These are phyloP conservation scores for Cydia pomonella DNA, from an alignment of 1,140 invertebrate genomes.

Conservation along the genomic window DNA sequence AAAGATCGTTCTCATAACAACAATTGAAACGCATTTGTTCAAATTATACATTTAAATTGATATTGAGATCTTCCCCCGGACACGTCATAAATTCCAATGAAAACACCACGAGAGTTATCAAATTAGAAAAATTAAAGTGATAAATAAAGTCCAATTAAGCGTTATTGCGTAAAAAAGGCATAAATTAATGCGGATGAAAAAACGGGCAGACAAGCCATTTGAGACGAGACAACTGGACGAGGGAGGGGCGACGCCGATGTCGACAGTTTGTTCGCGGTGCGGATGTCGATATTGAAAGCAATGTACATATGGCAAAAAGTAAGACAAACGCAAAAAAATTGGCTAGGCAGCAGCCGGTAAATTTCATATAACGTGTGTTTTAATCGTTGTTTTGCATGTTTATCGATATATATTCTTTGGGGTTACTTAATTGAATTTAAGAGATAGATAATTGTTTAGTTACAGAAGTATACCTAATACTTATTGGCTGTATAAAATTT, in stretches of 20 bases:
- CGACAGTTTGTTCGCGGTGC: constrained; percentile 2
- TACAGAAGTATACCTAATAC: no score
- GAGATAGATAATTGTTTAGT: no score
- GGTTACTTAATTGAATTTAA: no score
- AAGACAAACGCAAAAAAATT: no score
- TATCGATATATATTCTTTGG: no score
- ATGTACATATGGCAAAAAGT: no score
- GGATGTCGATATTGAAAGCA: no score
- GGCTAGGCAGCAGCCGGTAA: no score
- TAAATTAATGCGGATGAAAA: constrained; percentile 73
- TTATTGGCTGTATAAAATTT: no score
- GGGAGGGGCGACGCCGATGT: constrained; percentile 36
- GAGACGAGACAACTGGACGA: constrained; percentile 51
- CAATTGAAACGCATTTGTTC: constrained; percentile 71
- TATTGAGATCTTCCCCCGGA: constrained; percentile 55
- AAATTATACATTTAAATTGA: constrained; percentile 65
- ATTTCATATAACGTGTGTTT: no score
- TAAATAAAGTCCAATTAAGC: constrained; percentile 78
- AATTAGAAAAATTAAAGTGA: constrained; percentile 80
- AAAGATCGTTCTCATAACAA: constrained; percentile 39
- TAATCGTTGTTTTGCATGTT: no score
- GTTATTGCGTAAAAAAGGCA: constrained; percentile 80
- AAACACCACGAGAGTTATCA: constrained; percentile 63
- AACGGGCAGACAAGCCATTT: constrained; percentile 54
- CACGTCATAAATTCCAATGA: constrained; percentile 75